Conservation (phyloP, 2,797 vertebrate genomes). For the Peromyscus eremicus region DNA sequence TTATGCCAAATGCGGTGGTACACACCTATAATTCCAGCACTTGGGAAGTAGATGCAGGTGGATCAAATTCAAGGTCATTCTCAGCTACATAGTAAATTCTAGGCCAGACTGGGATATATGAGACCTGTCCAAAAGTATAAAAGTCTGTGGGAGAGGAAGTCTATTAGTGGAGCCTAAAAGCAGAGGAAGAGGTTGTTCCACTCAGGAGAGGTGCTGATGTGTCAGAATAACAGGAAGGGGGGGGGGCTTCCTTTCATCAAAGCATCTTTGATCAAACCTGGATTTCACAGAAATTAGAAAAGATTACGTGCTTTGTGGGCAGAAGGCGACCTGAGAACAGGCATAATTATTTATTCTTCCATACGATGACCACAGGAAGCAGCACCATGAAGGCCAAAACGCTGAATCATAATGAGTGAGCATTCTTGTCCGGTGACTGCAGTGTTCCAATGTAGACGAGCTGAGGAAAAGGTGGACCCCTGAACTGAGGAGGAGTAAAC, state of each 20-base stretch:
- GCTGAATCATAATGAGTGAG: not conserved
- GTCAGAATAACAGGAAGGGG: not conserved
- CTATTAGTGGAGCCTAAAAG: not conserved
- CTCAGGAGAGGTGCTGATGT: no score
- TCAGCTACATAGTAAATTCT: not conserved
- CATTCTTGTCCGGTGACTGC: not conserved
- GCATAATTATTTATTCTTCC: not conserved
- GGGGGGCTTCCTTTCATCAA: not conserved
- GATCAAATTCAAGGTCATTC: not conserved
- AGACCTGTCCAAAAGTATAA: not conserved
- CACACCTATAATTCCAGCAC: not conserved
- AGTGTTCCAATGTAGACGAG: not conserved
- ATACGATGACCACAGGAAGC: not conserved
- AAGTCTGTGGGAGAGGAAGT: not conserved
- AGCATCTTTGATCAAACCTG: not conserved
- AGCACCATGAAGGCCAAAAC: not conserved
- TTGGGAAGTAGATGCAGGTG: not conserved
- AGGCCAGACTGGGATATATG: not conserved
- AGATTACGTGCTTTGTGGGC: not conserved
- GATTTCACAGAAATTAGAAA: constrained; percentile 12
- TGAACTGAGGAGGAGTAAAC: not conserved
- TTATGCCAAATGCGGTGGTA: not conserved
- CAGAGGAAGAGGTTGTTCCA: not conserved
- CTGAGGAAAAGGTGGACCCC: not conserved
- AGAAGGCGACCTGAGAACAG: not conserved